Evolutionary conservation across 2,113 vertebrate genomes (phyloP).

Genomic region (Stigmatopora nigra): DNA sequence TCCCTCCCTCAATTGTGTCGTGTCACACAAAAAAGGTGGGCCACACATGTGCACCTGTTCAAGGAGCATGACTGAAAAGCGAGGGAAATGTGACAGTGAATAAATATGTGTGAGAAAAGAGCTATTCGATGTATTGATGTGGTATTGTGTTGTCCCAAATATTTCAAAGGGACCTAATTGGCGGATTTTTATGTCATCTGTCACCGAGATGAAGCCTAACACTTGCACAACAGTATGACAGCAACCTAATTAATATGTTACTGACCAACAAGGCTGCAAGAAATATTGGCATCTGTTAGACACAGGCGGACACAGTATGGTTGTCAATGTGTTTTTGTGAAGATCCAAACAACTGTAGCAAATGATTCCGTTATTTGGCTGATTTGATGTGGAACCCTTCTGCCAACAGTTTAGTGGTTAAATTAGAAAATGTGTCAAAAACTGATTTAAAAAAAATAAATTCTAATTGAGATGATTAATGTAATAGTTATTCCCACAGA

Average conservation of each 20-base stretch:
- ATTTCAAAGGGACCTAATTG: constrained; percentile 50
- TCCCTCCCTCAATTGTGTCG: constrained; percentile 28
- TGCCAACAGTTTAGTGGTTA: background rate
- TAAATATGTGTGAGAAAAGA: constrained; percentile 2
- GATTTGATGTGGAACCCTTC: constrained; percentile 8
- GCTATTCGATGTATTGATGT: constrained; percentile 26
- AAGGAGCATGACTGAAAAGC: constrained; percentile 21
- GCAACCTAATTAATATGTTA: constrained; percentile 63
- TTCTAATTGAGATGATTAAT: background rate
- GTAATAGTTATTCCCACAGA: background rate
- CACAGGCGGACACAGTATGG: constrained; percentile 27
- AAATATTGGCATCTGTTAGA: constrained; percentile 57
- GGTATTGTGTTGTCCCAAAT: constrained; percentile 20
- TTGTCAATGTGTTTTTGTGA: constrained; percentile 38
- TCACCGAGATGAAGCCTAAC: constrained; percentile 42
- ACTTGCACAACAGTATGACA: constrained; percentile 49
- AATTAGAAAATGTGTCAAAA: background rate
- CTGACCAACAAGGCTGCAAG: constrained; percentile 51
- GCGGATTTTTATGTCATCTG: constrained; percentile 48
- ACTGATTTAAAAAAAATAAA: background rate
- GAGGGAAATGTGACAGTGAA: background rate
- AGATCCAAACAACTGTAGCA: constrained; percentile 38
- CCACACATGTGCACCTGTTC: constrained; percentile 45
- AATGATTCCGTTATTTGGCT: constrained; percentile 34
- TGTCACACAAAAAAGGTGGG: constrained; percentile 38